Percentiles rank a stretch among this genome's conserved stretches.
Evolutionary conservation across 2,113 vertebrate genomes (phyloP).

Genomic region (Paracanthobrama guichenoti): DNA sequence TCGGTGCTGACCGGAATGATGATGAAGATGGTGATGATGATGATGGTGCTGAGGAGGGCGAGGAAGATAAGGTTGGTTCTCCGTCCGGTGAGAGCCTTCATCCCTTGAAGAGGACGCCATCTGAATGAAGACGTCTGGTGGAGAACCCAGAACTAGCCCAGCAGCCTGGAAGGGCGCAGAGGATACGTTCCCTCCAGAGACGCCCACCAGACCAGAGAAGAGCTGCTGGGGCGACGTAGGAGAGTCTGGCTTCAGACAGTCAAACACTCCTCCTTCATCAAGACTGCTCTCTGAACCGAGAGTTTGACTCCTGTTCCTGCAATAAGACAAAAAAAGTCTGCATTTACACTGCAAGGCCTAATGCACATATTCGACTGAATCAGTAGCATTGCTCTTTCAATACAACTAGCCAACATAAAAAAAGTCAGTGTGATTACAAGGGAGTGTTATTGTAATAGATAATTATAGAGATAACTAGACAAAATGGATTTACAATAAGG

Average conservation of each 20-base stretch:
- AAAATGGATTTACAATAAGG: no score
- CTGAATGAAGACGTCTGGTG: conserved; percentile 91
- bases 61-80: conserved; percentile 79
- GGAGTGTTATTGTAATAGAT: background rate
- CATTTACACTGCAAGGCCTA: background rate
- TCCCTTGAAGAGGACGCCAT: conserved; percentile 86
- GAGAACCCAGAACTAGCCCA: conserved; percentile 86
- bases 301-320: conserved; percentile 88
- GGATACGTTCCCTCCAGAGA: conserved; percentile 80
- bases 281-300: conserved; percentile 88
- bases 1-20: conserved; percentile 83
- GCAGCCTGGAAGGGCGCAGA: conserved; percentile 84
- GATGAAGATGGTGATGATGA: conserved; percentile 80
- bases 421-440: background rate
- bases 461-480: background rate
- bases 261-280: conserved; percentile 90
- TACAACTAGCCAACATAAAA: background rate
- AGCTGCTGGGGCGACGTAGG: conserved; percentile 82
- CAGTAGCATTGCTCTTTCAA: background rate
- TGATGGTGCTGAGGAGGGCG: conserved; percentile 81
- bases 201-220: conserved; percentile 87
- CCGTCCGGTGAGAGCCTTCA: conserved; percentile 79
- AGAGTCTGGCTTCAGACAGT: conserved; percentile 89
- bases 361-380: background rate
- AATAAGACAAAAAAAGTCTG: background rate